Evolutionary conservation across 2,113 vertebrate genomes (phyloP).

Genomic region (Hymenochirus boettgeri): DNA sequence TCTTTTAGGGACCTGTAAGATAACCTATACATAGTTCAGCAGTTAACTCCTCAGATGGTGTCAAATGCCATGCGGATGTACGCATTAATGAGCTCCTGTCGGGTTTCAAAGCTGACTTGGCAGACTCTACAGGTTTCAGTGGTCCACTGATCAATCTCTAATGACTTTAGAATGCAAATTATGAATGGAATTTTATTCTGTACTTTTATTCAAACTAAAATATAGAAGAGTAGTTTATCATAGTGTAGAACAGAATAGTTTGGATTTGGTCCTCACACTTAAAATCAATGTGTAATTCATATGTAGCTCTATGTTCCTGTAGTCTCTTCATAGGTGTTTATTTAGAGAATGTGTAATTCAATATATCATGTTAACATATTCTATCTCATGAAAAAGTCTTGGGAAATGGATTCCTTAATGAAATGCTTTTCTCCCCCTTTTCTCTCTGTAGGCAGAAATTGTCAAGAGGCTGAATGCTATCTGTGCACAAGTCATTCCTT

Average conservation of each 20-base stretch:
- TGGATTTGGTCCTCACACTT: constrained; percentile 31
- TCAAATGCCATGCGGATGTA: constrained; percentile 33
- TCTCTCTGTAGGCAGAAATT: constrained; percentile 85
- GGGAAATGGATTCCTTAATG: constrained; percentile 46
- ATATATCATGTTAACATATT: constrained; percentile 15
- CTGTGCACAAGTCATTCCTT: constrained; percentile 95
- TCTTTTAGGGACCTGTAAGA: constrained; percentile 19
- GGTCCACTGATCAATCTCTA: constrained; percentile 35
- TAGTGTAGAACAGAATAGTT: constrained; percentile 43
- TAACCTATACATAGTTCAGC: constrained; percentile 40
- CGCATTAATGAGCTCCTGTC: constrained; percentile 39
- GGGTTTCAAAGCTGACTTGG: constrained; percentile 37
- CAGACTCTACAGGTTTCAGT: constrained; percentile 31
- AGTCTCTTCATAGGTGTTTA: constrained; percentile 24
- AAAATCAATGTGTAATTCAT: constrained; percentile 37
- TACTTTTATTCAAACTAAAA: constrained; percentile 23
- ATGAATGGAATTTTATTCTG: constrained; percentile 28
- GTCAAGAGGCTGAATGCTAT: constrained; percentile 96
- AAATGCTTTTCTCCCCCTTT: constrained; percentile 49
- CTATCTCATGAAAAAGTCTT: constrained; percentile 42
- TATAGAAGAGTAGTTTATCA: constrained; percentile 47
- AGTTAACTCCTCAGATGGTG: constrained; percentile 37
- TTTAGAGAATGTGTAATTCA: not conserved
- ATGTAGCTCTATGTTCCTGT: constrained; percentile 4
- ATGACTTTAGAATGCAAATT: constrained; percentile 25